Evolutionary conservation across 2,113 vertebrate species (phyloP), one percentile per base, ranked within the genome.

Genomic region (Anas platyrhynchos): DNA sequence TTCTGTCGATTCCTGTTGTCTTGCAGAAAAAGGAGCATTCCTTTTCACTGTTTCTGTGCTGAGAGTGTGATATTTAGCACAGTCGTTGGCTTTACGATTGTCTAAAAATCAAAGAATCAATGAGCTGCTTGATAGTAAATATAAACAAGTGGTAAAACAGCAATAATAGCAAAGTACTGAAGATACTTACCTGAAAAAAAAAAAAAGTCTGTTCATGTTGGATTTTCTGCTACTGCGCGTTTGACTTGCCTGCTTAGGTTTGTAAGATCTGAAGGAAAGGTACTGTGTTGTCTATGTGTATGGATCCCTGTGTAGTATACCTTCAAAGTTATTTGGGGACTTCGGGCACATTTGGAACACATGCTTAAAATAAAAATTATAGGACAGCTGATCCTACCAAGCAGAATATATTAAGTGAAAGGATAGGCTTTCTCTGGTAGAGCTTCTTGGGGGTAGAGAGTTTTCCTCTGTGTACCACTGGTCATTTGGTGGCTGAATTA

Each of bases 401-500:
- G 38, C 8, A 50, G 32, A 83, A 74, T 14, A 48, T 18, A 23
- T 66, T 82, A 54, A 6, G 8, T 76, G 44, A 83, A 55, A 58
- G 66, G 44, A 15, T 3, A 66, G 3, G 5, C 7, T 41, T 50
- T 66, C 36, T 80, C 31, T 46, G 63, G 8, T 38, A 18, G 7
- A 34, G 29, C 5, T 91, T 68, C 16, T 46, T 4, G 2, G 11
- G n/a, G 7, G 1, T 12, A 32, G 22, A 72, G 22, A 11, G 65
- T 13, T 22, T 89, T 50, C 62, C 3, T 26, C 26, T 81, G 48
- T 48, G 17, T 67, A 54, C 21, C 26, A 11, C 15, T 61, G 54
- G 10, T 62, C 8, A 16, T 89, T 93, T 81, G 59, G 44, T 94
- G 71, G 38, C 81, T 94, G 81, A 73, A 89, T 91, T 79, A 85